Base-by-base conservation (phyloP, 2,888 invertebrate genomes). In the Disparrhopalites patrizii region DNA sequence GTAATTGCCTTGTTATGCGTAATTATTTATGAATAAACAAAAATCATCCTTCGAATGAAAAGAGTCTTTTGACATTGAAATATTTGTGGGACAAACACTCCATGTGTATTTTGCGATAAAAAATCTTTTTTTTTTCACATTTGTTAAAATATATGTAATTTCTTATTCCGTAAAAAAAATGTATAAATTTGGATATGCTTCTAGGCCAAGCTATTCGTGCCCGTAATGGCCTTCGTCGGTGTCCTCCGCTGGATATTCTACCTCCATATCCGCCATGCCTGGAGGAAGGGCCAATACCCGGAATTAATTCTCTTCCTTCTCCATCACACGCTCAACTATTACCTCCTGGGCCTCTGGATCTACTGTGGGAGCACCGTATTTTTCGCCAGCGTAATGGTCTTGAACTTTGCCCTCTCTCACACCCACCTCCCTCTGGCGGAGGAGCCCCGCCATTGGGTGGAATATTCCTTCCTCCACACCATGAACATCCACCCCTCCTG, bases 141-240 rank as follows among this genome's bases (percentile, higher is more conserved):
- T n/a, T n/a, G n/a, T n/a, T n/a, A n/a, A n/a, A n/a, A n/a, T n/a
- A n/a, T n/a, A n/a, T n/a, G n/a, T n/a, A n/a, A n/a, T n/a, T n/a
- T n/a, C n/a, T n/a, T n/a, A n/a, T n/a, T n/a, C n/a, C n/a, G n/a
- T n/a, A n/a, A n/a, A n/a, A n/a, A n/a, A n/a, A n/a, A n/a, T n/a
- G n/a, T n/a, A n/a, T n/a, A n/a, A n/a, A n/a, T n/a, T n/a, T n/a
- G n/a, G n/a, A n/a, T n/a, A n/a, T n/a, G 0, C 27, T 66, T 50
- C 10, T 36, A 73, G 71, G 72, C 66, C 23, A 68, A 70, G 33
- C 55, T 73, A n/a, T 73, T 73, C 31, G 60, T 73, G 20, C 63
- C 68, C 15, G 43, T 72, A 23, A 70, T 70, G 65, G 72, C 72
- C 18, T 36, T 72, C 4, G 55, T 72, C 28, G 70, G 66, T 25